These are phyloP conservation scores for Apis cerana DNA, from an alignment of 1,140 invertebrate genomes.

Conservation along the genomic window DNA sequence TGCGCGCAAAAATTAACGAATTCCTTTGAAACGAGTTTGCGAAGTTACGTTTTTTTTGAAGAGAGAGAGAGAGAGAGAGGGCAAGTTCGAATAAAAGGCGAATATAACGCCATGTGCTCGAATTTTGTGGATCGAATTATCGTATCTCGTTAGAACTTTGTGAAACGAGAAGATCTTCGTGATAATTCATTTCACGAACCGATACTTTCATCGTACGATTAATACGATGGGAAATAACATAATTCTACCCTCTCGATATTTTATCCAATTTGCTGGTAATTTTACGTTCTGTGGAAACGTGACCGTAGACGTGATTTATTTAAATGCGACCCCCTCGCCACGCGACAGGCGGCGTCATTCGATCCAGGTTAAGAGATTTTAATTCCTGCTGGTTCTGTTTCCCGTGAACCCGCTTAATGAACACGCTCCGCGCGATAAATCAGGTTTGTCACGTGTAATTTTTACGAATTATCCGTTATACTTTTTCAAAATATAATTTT, in stretches of 20 bases:
- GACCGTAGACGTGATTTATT: neutral
- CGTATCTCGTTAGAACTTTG: neutral
- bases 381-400: neutral
- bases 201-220: neutral
- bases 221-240: neutral
- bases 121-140: slow-evolving; percentile 4
- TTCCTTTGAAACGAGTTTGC: neutral
- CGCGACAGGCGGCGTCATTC: neutral
- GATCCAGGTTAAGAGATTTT: slow-evolving; percentile 9
- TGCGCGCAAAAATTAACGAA: too few species aligned
- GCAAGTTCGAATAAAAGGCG: too few species aligned
- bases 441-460: neutral
- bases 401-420: neutral
- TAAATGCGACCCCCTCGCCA: neutral
- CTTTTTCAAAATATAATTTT: neutral
- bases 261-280: slow-evolving; percentile 1
- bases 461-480: neutral
- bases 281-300: neutral
- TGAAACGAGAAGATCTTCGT: neutral
- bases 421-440: neutral
- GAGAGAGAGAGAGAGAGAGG: too few species aligned
- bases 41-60: neutral
- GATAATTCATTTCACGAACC: neutral
- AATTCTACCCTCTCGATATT: neutral
- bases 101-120: too few species aligned